Conservation (phyloP, 1,140 invertebrate species). For the Trachymyrmex cornetzi region DNA sequence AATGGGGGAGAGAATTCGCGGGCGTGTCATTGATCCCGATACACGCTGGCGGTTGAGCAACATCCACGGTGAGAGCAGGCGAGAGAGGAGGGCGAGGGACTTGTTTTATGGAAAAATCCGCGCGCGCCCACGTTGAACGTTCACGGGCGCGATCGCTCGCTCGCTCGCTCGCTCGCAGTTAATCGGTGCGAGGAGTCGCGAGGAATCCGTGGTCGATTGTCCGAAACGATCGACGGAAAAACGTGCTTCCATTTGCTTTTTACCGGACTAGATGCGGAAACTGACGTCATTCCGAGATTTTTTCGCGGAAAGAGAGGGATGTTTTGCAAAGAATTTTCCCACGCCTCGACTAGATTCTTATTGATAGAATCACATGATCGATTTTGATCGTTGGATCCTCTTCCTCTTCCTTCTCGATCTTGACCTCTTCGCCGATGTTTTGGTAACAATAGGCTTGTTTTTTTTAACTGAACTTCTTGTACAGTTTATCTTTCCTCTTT, state of each 20-base stretch:
- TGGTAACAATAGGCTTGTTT: too few species aligned
- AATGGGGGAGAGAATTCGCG: conserved; percentile 75
- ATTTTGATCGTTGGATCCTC: too few species aligned
- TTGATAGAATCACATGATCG: too few species aligned
- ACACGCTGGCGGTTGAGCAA: conserved; percentile 73
- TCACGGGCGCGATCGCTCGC: conserved; percentile 14
- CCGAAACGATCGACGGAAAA: not conserved
- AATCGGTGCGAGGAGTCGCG: not conserved
- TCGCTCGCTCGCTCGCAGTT: conserved; percentile 37
- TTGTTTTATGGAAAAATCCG: conserved; percentile 76
- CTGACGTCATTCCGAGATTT: not conserved
- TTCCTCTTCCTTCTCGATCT: too few species aligned
- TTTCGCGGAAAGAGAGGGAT: not conserved
- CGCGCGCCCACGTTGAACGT: conserved; percentile 75
- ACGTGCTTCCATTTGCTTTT: not conserved
- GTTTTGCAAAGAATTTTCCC: too few species aligned
- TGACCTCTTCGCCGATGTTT: too few species aligned
- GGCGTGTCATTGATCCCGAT: conserved; percentile 83
- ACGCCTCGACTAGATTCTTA: too few species aligned
- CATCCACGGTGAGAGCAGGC: conserved; percentile 25
- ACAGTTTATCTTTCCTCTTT: too few species aligned
- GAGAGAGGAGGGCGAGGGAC: conserved; percentile 30
- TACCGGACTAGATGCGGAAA: not conserved
- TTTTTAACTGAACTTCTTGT: too few species aligned
- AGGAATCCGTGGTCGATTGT: conserved; percentile 3